Percentiles rank a stretch among this genome's conserved stretches.
Conservation (phyloP, 1,140 invertebrate genomes). For the Aporrectodea caliginosa region DNA sequence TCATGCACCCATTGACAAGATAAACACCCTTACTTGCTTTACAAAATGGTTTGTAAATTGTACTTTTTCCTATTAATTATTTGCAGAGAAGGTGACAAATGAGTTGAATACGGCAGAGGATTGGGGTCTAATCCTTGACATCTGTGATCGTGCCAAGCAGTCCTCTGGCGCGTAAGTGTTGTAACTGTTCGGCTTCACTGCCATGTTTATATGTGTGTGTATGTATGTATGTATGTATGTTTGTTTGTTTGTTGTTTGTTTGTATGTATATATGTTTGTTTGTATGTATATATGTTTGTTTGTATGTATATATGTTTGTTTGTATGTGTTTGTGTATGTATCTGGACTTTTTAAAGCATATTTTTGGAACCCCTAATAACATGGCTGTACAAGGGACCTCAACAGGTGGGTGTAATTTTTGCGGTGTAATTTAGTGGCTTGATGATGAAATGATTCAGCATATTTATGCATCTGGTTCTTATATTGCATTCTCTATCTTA, state of each 20-base stretch:
- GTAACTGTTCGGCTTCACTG: neutral
- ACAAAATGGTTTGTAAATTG: neutral
- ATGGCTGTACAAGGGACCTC: too few relatives aligned
- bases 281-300: neutral
- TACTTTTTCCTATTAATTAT: neutral
- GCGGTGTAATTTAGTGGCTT: too few relatives aligned
- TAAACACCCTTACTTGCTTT: too few relatives aligned
- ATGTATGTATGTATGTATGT: neutral
- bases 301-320: neutral
- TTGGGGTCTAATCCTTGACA: slow-evolving; percentile 85
- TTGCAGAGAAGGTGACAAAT: slow-evolving; percentile 79
- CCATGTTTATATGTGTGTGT: neutral
- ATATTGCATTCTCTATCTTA: too few relatives aligned
- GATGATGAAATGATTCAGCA: too few relatives aligned
- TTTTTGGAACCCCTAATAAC: too few relatives aligned
- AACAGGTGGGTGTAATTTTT: too few relatives aligned
- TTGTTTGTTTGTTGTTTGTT: neutral
- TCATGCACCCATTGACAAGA: too few relatives aligned
- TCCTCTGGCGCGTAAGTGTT: slow-evolving; percentile 57
- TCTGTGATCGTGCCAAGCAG: slow-evolving; percentile 82
- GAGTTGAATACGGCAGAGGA: slow-evolving; percentile 83
- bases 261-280: neutral
- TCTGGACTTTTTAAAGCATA: neutral
- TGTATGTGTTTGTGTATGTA: neutral
- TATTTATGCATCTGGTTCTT: too few relatives aligned